Evolutionary conservation across 2,797 vertebrate genomes (phyloP).

Genomic region (Taenioides sp.): DNA sequence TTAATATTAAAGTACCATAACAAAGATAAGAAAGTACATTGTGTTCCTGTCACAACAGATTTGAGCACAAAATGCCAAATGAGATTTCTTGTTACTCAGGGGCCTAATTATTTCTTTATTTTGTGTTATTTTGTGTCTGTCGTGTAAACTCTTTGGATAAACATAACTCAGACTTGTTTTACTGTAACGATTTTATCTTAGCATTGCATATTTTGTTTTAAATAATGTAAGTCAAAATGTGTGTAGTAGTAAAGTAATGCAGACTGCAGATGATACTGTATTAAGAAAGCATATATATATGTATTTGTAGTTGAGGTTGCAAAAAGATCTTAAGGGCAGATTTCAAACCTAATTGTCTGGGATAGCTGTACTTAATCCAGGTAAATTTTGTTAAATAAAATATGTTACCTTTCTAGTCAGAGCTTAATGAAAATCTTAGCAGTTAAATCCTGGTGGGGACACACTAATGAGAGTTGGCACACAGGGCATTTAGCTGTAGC

Average conservation of each 20-base stretch:
- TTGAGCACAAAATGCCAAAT: constrained; percentile 1
- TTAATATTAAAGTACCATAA: neutral
- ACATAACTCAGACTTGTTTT: neutral
- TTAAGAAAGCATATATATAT: neutral
- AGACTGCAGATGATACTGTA: too few relatives aligned
- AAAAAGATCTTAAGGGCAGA: constrained; percentile 8
- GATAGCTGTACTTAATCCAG: constrained; percentile 25
- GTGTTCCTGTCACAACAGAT: neutral
- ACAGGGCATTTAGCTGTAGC: neutral
- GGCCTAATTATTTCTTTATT: constrained; percentile 2
- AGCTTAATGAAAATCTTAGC: neutral
- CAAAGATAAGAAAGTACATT: neutral
- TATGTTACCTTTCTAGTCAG: constrained; percentile 5
- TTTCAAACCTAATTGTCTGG: constrained; percentile 19
- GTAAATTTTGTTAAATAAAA: constrained; percentile 19
- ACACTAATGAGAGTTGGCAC: neutral
- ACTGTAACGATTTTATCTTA: neutral
- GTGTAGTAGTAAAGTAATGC: too few relatives aligned
- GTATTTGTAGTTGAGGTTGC: too few relatives aligned
- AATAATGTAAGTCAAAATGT: too few relatives aligned
- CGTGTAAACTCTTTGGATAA: neutral
- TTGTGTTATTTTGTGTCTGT: neutral
- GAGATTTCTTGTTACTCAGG: neutral
- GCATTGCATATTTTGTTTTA: neutral
- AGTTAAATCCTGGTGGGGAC: neutral